phyloP scores from a whole-genome alignment of 2,797 vertebrate genomes.

The Pipistrellus nathusii region DNA sequence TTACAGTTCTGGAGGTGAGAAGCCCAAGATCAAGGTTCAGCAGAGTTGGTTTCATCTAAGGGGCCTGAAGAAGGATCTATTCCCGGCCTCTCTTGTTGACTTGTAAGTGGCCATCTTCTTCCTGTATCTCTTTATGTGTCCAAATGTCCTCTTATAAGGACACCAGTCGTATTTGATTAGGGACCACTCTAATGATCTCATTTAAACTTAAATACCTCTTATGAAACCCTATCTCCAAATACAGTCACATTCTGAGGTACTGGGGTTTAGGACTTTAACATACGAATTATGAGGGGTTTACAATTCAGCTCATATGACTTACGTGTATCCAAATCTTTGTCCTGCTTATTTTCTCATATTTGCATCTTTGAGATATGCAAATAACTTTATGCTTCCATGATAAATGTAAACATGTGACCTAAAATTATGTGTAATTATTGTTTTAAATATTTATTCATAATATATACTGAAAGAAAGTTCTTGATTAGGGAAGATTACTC shows the following conservation, averaged over 20 bases:
- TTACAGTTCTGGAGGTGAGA: background rate
- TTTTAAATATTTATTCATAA: constrained; percentile 22
- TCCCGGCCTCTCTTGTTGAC: background rate
- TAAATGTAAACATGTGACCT: background rate
- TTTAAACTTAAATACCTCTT: constrained; percentile 28
- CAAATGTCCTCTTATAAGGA: constrained; percentile 29
- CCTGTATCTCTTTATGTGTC: background rate
- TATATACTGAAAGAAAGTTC: background rate
- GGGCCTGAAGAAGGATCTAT: background rate
- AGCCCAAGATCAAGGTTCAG: background rate
- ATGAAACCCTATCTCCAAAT: background rate
- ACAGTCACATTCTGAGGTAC: background rate
- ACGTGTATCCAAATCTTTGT: background rate
- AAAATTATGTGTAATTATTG: constrained; percentile 32
- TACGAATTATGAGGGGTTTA: background rate
- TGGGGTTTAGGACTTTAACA: background rate
- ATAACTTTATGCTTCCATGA: background rate
- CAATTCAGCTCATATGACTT: background rate
- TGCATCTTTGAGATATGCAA: background rate
- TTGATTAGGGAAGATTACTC: background rate
- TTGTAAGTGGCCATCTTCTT: background rate
- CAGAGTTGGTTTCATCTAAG: background rate
- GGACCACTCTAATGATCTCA: background rate
- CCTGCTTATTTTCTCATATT: background rate
- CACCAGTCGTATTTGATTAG: background rate